Evolutionary conservation across 2,113 vertebrate species (phyloP), one percentile per base, ranked within the genome.

Genomic region (Ascaphus truei): DNA sequence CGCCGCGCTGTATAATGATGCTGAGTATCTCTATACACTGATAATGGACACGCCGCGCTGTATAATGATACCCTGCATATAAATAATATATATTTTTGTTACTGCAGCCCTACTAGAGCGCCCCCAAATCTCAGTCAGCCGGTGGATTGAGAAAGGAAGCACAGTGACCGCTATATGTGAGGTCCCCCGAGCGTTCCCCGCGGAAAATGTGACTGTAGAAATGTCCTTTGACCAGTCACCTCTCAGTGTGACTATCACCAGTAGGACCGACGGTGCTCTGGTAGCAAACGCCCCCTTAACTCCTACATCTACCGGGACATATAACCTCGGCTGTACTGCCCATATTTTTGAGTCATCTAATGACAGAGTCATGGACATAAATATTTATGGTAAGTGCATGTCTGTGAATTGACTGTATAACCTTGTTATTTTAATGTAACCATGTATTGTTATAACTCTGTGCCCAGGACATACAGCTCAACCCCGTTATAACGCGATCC

Each of bases 311-410:
- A n/a, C 26, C 8, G 1, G 1, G 8, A 33, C 30, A 5, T 7
- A 25, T 23, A 10, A 29, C 2, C 50, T 68, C 10, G 5, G 3
- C 1, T 68, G 65, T 31, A 16, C 16, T 47, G 43, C 65, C 3
- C 0, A 36, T 1, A 5, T 68, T n/a, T 33, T 36, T 16, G 16
- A 1, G 3, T 34, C 37, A 1, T 23, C 30, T 15, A 8, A 3
- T 4, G 5, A 36, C 0, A 18, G 1, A 6, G 2, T 2, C 3
- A 20, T 15, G 12, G 3, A 26, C 3, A 29, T 68, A 2, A 6
- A 8, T n/a, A 37, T 58, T 36, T 68, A 68, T 48, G 65, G 65
- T 68, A 58, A 27, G 65, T 10, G 7, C n/a, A 34, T 41, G 11
- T 15, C 11, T 41, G n/a, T n/a, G n/a, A n/a, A n/a, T n/a, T n/a